Percentiles rank a stretch among this genome's conserved stretches.
phyloP scores from a whole-genome alignment of 2,113 vertebrate species.

The Carlito syrichta region DNA sequence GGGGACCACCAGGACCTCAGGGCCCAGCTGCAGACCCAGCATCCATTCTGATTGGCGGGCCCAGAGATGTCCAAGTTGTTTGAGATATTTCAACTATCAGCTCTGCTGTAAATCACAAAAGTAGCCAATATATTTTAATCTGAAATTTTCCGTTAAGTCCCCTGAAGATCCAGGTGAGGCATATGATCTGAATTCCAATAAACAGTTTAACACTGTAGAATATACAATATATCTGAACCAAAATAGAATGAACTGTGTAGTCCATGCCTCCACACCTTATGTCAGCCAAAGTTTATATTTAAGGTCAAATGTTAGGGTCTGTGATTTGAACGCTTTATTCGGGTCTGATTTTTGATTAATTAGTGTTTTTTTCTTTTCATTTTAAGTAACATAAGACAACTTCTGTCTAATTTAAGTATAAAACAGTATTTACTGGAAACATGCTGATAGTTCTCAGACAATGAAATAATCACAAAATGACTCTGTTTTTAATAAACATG shows the following conservation, averaged over 20 bases:
- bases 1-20: neutral
- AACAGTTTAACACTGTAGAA: neutral
- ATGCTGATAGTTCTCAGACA: neutral
- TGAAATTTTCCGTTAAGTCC: constrained; percentile 21
- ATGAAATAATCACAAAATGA: neutral
- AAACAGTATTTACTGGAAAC: constrained; percentile 6
- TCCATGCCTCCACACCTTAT: neutral
- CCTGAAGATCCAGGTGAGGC: neutral
- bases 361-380: neutral
- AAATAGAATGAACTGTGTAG: neutral
- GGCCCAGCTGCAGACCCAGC: neutral
- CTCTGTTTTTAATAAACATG: constrained; percentile 37
- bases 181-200: neutral
- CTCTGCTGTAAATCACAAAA: neutral
- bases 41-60: neutral
- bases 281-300: neutral
- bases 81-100: neutral
- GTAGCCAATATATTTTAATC: neutral
- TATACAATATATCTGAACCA: neutral
- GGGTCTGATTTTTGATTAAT: neutral
- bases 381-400: neutral
- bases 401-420: neutral
- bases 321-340: neutral
- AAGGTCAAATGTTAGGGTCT: neutral
- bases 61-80: neutral